Conservation (phyloP, 2,888 invertebrate species). For the Sarcophaga caerulescens region DNA sequence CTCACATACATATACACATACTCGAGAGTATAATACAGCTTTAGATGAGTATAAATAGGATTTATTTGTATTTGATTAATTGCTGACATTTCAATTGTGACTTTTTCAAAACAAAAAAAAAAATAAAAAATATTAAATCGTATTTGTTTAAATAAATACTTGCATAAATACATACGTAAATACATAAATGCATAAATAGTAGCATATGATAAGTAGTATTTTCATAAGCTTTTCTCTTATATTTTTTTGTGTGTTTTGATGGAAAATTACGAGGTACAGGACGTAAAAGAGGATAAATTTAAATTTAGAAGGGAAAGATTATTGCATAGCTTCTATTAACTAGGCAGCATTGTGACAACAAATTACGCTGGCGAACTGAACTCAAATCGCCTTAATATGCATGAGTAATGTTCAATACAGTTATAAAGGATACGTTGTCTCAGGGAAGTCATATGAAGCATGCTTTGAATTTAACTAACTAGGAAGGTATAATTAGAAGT, state of each 20-base stretch:
- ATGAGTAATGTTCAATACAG: no score
- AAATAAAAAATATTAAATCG: constrained; percentile 14
- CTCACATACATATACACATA: no score
- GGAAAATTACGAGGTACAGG: not conserved
- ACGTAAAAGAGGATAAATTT: not conserved
- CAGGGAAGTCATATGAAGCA: no score
- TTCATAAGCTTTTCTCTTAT: not conserved
- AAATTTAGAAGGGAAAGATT: no score
- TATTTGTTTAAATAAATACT: constrained; percentile 32
- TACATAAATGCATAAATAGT: not conserved
- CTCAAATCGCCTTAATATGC: no score
- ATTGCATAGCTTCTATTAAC: no score
- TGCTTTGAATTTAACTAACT: no score
- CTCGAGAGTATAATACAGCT: not conserved
- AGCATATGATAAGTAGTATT: not conserved
- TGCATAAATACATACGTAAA: not conserved
- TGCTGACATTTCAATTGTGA: constrained; percentile 64
- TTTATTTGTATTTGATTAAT: constrained; percentile 68
- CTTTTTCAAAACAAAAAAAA: constrained; percentile 1
- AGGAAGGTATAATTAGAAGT: no score
- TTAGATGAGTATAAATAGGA: constrained; percentile 49
- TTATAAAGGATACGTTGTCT: no score
- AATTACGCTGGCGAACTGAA: no score
- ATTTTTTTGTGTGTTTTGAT: not conserved
- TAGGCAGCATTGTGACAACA: no score